phyloP scores from a whole-genome alignment of 2,113 vertebrate species.

The Saguinus midas region DNA sequence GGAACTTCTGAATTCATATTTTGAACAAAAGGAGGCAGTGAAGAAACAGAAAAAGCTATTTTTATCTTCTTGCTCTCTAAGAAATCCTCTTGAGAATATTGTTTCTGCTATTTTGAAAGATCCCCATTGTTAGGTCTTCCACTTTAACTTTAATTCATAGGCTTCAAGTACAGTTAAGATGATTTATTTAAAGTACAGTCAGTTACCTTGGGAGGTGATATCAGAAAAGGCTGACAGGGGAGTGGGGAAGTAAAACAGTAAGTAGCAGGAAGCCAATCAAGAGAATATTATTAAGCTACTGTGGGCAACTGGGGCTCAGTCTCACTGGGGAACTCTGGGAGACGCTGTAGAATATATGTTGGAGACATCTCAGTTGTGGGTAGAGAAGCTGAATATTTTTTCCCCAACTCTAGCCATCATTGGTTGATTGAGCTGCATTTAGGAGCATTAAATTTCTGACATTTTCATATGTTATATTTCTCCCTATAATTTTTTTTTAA shows the following conservation, averaged over 20 bases:
- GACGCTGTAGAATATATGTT: background rate
- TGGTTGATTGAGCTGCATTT: background rate
- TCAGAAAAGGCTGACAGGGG: background rate
- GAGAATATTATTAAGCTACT: background rate
- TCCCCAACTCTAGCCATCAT: background rate
- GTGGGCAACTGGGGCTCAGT: background rate
- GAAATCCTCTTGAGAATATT: constrained; percentile 57
- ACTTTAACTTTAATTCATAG: background rate
- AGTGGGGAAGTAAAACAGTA: background rate
- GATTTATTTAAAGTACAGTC: background rate
- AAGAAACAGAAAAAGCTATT: constrained; percentile 44
- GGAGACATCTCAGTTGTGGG: background rate
- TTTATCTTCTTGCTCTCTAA: constrained; percentile 60
- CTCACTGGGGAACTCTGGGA: background rate
- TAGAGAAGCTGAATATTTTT: background rate
- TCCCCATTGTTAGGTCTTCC: constrained; percentile 31
- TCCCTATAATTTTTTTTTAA: background rate
- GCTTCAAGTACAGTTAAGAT: background rate
- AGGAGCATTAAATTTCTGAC: background rate
- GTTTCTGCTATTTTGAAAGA: constrained; percentile 45
- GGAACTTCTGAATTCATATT: constrained; percentile 59
- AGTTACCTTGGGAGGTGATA: background rate
- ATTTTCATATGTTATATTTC: background rate
- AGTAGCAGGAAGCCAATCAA: background rate
- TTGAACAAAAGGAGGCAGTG: constrained; percentile 59